Percentiles rank a stretch among this genome's conserved stretches.
Evolutionary conservation across 2,888 invertebrate species (phyloP).

Genomic region (Zygaena filipendulae): DNA sequence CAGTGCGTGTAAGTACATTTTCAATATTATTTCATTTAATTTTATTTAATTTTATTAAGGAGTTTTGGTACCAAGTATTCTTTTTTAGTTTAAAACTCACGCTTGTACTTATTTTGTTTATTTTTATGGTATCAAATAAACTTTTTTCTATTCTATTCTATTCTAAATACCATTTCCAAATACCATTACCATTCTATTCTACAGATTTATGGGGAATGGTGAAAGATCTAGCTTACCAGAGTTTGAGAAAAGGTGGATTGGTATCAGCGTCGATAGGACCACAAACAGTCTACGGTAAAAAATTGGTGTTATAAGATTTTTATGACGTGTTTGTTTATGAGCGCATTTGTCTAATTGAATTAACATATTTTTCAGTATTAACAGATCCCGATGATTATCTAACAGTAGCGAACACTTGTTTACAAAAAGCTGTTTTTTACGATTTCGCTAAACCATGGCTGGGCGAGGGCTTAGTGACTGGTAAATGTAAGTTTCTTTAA

Average conservation of each 20-base stretch:
- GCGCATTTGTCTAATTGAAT: not conserved
- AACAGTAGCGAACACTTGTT: slow-evolving; percentile 38
- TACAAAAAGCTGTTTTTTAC: slow-evolving; percentile 44
- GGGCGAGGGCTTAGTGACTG: slow-evolving; percentile 47
- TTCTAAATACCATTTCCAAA: too few relatives aligned
- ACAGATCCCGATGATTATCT: slow-evolving; percentile 47
- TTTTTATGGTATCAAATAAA: too few relatives aligned
- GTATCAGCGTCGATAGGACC: slow-evolving; percentile 40
- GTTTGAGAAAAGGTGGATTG: slow-evolving; percentile 36
- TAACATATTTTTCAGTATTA: slow-evolving; percentile 27
- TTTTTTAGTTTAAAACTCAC: not conserved
- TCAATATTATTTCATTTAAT: too few relatives aligned
- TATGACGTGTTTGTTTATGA: not conserved
- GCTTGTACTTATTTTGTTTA: not conserved
- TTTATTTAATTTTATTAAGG: slow-evolving; percentile 1
- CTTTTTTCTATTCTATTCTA: too few relatives aligned
- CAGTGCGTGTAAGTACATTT: slow-evolving; percentile 36
- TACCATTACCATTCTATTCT: too few relatives aligned
- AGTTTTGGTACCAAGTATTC: not conserved
- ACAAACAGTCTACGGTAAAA: slow-evolving; percentile 33
- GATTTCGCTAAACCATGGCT: slow-evolving; percentile 51
- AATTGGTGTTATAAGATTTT: too few relatives aligned
- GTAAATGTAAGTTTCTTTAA: slow-evolving; percentile 31
- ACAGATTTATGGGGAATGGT: slow-evolving; percentile 38
- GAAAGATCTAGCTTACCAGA: slow-evolving; percentile 29